Conservation (phyloP, 2,888 invertebrate genomes). For the Erpobdella octoculata region DNA sequence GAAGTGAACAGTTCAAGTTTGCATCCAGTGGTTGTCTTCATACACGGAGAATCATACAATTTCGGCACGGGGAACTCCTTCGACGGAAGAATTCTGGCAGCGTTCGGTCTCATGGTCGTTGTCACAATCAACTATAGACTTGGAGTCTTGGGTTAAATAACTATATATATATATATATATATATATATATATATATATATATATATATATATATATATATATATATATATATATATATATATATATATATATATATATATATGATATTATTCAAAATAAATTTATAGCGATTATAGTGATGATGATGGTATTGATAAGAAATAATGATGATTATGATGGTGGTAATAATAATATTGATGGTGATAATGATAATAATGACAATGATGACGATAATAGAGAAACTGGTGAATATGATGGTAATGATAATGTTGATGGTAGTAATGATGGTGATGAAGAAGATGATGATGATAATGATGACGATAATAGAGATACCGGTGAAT, state of each 20-base stretch:
- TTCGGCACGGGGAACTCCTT: constrained; percentile 95
- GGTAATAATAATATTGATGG: no score
- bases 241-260: no score
- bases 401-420: not conserved
- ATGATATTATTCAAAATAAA: no score
- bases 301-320: no score
- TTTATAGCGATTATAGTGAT: no score
- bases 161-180: no score
- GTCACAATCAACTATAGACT: constrained; percentile 93
- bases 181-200: no score
- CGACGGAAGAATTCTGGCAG: constrained; percentile 86
- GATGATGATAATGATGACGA: constrained; percentile 1
- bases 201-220: no score
- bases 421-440: not conserved
- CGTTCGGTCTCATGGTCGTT: constrained; percentile 81
- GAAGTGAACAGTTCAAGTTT: constrained; percentile 24
- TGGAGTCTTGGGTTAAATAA: constrained; percentile 74
- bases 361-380: not conserved
- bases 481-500: not conserved
- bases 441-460: not conserved
- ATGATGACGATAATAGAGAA: not conserved
- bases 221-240: no score
- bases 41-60: constrained; percentile 90
- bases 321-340: no score
- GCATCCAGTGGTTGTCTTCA: constrained; percentile 72